Evolutionary conservation across 2,113 vertebrate species (phyloP).

Genomic region (Tylochromis polylepis): DNA sequence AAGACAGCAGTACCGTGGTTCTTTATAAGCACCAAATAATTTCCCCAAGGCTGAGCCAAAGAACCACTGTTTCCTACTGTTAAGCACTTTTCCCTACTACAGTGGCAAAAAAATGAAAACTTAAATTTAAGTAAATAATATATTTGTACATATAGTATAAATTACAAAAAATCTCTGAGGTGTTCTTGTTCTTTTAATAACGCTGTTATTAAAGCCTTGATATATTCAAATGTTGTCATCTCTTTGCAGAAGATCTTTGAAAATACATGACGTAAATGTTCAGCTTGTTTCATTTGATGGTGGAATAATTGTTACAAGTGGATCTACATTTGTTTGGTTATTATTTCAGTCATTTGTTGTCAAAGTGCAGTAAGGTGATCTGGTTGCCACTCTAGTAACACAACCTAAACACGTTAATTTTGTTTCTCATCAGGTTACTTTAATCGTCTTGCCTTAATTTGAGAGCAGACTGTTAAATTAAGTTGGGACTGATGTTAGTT

Average conservation of each 20-base stretch:
- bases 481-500: not conserved
- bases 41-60: constrained; percentile 13
- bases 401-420: not conserved
- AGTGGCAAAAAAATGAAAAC: not conserved
- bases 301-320: not conserved
- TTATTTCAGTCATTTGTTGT: not conserved
- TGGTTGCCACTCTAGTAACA: not conserved
- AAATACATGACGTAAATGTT: not conserved
- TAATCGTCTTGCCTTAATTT: constrained; percentile 29
- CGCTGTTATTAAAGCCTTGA: not conserved
- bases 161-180: not conserved
- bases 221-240: not conserved
- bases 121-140: not conserved
- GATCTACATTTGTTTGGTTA: not conserved
- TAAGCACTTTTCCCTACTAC: constrained; percentile 17
- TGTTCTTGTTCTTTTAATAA: not conserved
- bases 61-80: constrained; percentile 1
- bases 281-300: not conserved
- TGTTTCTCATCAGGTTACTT: not conserved
- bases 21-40: constrained; percentile 3
- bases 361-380: not conserved
- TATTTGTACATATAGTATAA: constrained; percentile 5
- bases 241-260: not conserved
- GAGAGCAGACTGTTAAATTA: constrained; percentile 5
- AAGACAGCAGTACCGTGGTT: not conserved